Percentiles rank a stretch among this genome's conserved stretches.
phyloP scores from a whole-genome alignment of 2,888 invertebrate species.

The Drosophila suboccidentalis region DNA sequence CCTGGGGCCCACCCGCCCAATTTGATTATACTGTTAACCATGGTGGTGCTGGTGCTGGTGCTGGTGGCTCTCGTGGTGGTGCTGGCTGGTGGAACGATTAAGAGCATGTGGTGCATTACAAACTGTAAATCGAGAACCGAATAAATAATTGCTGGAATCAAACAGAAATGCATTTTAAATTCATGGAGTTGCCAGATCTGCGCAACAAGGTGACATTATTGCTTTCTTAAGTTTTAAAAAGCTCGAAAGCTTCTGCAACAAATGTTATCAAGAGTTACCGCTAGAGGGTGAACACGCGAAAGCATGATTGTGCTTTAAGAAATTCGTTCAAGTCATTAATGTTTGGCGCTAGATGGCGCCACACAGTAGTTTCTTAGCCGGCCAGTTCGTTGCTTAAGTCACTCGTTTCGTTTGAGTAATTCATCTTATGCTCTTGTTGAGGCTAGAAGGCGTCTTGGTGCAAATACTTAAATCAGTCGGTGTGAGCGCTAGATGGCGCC shows the following conservation, averaged over 20 bases:
- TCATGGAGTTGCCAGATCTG: neutral
- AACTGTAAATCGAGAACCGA: slow-evolving; percentile 15
- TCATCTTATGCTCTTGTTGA: neutral
- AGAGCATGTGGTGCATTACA: neutral
- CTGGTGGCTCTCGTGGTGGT: slow-evolving; percentile 63
- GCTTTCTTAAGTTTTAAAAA: neutral
- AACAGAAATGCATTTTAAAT: slow-evolving; percentile 6
- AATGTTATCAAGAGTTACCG: neutral
- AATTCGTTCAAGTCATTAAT: neutral
- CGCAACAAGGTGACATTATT: neutral
- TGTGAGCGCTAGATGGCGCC: slow-evolving; percentile 14
- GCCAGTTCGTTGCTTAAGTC: slow-evolving; percentile 75
- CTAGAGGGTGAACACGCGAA: neutral
- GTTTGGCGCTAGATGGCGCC: neutral
- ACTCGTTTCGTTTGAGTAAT: slow-evolving; percentile 38
- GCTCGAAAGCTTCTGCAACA: neutral
- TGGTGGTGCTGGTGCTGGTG: slow-evolving; percentile 48
- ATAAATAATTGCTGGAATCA: slow-evolving; percentile 27
- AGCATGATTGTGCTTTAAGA: neutral
- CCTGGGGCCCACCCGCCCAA: slow-evolving; percentile 53
- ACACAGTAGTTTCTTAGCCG: neutral
- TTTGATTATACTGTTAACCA: slow-evolving; percentile 57
- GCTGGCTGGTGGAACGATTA: slow-evolving; percentile 76
- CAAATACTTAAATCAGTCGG: neutral
- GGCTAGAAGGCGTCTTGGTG: neutral